Base-by-base conservation (phyloP, 1,140 invertebrate genomes). In the Lasioglossum baleicum region DNA sequence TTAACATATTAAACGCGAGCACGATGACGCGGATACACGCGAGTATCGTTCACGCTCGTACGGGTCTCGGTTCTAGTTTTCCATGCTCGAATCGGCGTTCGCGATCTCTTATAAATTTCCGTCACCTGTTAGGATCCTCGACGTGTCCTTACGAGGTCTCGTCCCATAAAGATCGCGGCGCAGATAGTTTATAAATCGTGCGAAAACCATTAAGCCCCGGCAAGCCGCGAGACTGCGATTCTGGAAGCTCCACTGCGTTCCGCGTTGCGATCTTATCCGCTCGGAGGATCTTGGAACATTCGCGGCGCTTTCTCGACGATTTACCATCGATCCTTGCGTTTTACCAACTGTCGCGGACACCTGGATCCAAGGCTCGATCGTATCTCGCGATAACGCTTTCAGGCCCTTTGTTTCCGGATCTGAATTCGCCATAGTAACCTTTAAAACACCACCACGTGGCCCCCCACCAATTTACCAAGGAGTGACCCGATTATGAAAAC, bases 211-310 rank as follows among this genome's bases (percentile, higher is more conserved):
- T 86, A 86, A 66, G 42, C 64, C 83, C 77, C 58, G 15, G 31
- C n/a, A 22, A 26, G 26, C 26, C 26, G 31, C 7, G 8, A 10
- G 44, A 53, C 58, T 60, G 79, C 60, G 64, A 74, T 75, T 78
- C 83, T 81, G 80, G 75, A 26, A 84, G 84, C 74, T 58, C 51
- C 48, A 56, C 63, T 69, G 22, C 72, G 72, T 74, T 67, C 42
- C 73, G 66, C 83, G 74, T 61, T 63, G 22, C 67, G 69, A 78
- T 77, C 70, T 82, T 86, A 86, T 86, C 80, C 70, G 61, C 70
- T 65, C 17, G 31, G 42, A 66, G 58, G 53, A 82, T 86, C 82
- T 84, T 53, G 42, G 56, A 20, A 35, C 2, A 5, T 35, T 35
- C 35, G 2, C 35, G 35, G 5, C 2, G 35, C 35, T 74, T 74